phyloP scores from a whole-genome alignment of 2,797 vertebrate species.

The Sebastes alutus region DNA sequence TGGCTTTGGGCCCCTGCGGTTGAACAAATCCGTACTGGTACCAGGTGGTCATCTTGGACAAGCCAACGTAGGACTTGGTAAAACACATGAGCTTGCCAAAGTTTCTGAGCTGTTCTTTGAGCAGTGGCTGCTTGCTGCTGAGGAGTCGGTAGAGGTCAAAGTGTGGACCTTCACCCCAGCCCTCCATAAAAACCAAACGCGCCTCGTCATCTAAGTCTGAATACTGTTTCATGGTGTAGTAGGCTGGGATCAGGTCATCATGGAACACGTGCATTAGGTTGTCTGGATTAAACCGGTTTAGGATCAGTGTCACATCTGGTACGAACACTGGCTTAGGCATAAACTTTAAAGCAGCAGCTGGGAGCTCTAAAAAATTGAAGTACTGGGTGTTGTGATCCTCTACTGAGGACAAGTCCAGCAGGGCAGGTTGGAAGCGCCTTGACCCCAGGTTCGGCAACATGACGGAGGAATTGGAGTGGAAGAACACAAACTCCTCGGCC shows the following conservation, averaged over 20 bases:
- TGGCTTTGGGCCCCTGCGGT: constrained; percentile 97
- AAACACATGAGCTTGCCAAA: constrained; percentile 97
- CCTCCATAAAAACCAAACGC: constrained; percentile 97
- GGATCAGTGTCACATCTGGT: constrained; percentile 92
- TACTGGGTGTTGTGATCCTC: constrained; percentile 99
- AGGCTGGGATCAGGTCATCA: constrained; percentile 94
- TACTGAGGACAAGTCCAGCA: constrained; percentile 95
- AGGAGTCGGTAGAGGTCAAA: constrained; percentile 95
- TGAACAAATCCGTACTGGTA: constrained; percentile 99
- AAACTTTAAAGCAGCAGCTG: constrained; percentile 91
- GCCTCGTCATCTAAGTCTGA: constrained; percentile 89
- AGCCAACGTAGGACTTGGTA: constrained; percentile 92
- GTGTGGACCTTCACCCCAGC: constrained; percentile 92
- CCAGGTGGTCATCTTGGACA: constrained; percentile 98
- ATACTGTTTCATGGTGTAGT: constrained; percentile 97
- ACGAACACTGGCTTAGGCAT: constrained; percentile 97
- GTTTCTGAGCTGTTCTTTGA: constrained; percentile 91
- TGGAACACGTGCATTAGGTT: constrained; percentile 99
- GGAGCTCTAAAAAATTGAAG: constrained; percentile 97
- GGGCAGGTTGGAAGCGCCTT: constrained; percentile 94
- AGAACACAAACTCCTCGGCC: constrained; percentile 96
- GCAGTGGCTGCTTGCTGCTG: constrained; percentile 93
- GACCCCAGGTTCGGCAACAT: constrained; percentile 97
- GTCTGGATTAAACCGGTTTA: constrained; percentile 97
- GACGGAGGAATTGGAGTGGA: constrained; percentile 92